Evolutionary conservation across 2,888 invertebrate species (phyloP).

Genomic region (Itoplectis maculator): DNA sequence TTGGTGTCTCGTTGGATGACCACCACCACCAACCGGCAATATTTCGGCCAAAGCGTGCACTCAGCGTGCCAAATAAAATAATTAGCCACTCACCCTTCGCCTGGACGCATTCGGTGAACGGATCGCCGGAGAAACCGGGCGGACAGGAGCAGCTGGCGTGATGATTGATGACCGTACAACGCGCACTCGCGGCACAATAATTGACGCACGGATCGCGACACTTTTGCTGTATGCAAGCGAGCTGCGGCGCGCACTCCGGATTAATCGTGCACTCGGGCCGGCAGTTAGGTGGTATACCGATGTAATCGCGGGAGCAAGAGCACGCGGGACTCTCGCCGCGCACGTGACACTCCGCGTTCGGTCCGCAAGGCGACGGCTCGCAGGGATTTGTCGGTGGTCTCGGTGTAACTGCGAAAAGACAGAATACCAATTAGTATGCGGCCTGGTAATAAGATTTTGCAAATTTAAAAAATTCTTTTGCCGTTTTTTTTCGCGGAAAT

Average conservation of each 20-base stretch:
- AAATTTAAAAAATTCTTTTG: too few relatives aligned
- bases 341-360: conserved; percentile 86
- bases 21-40: conserved; percentile 53
- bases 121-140: conserved; percentile 86
- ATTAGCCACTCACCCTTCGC: conserved; percentile 77
- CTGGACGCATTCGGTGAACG: conserved; percentile 84
- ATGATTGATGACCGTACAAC: conserved; percentile 87
- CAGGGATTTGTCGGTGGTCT: conserved; percentile 85
- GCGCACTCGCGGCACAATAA: conserved; percentile 86
- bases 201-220: conserved; percentile 88
- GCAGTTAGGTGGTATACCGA: conserved; percentile 87
- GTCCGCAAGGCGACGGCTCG: conserved; percentile 86
- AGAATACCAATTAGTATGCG: not conserved
- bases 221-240: conserved; percentile 87
- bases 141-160: conserved; percentile 87
- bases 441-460: too few relatives aligned
- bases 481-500: too few relatives aligned
- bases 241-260: conserved; percentile 86
- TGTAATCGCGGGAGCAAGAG: conserved; percentile 86
- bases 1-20: conserved; percentile 26
- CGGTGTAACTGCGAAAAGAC: conserved; percentile 66
- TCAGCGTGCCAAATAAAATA: conserved; percentile 6
- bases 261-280: conserved; percentile 87
- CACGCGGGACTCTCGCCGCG: conserved; percentile 86
- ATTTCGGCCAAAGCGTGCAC: conserved; percentile 25